Conservation (phyloP, 2,797 vertebrate genomes). For the Oryzias sinensis region DNA sequence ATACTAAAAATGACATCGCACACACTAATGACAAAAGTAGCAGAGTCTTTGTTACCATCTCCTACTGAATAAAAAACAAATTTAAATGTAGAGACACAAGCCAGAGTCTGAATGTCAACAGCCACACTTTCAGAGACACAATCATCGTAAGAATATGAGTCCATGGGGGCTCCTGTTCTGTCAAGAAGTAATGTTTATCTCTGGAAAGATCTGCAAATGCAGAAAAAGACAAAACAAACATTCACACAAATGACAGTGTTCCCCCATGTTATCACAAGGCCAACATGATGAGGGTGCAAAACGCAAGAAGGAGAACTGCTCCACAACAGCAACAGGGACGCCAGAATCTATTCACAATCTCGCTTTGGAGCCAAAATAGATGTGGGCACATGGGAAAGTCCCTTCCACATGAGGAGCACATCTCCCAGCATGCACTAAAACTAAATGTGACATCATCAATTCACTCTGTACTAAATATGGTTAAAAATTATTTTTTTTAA, state of each 20-base stretch:
- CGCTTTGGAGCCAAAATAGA: constrained; percentile 40
- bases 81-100: not conserved
- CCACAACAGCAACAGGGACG: constrained; percentile 23
- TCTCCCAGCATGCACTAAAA: constrained; percentile 35
- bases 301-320: constrained; percentile 12
- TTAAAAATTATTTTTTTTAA: constrained; percentile 16
- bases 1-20: constrained; percentile 8
- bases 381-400: constrained; percentile 42
- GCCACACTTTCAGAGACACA: not conserved
- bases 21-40: constrained; percentile 3
- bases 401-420: constrained; percentile 13
- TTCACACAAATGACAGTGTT: constrained; percentile 14
- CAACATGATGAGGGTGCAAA: constrained; percentile 33
- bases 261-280: constrained; percentile 31
- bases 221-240: constrained; percentile 33
- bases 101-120: not conserved
- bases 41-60: not conserved
- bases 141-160: not conserved
- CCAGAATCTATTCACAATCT: constrained; percentile 23
- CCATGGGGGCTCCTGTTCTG: not conserved
- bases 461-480: constrained; percentile 17
- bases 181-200: constrained; percentile 26
- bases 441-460: constrained; percentile 47
- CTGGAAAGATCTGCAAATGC: constrained; percentile 30
- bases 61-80: constrained; percentile 6